These are phyloP conservation scores for Pandion haliaetus DNA, from an alignment of 2,113 vertebrate species.

Conservation along the genomic window DNA sequence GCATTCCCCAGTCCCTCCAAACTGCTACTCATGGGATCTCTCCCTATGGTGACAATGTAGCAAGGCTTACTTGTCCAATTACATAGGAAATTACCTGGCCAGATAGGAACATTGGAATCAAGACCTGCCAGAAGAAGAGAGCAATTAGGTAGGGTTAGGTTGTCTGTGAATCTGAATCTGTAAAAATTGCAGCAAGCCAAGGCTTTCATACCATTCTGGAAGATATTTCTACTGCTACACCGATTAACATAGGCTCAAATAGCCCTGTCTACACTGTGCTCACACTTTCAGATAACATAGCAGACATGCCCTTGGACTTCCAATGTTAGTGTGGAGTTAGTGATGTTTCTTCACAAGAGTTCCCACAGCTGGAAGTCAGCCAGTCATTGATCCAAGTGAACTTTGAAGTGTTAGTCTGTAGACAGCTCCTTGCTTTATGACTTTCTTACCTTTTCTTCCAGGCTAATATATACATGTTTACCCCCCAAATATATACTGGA, in stretches of 20 bases:
- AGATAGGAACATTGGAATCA: background rate
- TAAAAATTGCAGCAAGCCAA: background rate
- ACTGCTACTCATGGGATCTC: background rate
- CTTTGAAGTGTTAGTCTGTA: background rate
- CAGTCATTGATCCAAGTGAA: background rate
- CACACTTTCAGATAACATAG: background rate
- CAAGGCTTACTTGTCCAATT: background rate
- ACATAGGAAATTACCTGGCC: background rate
- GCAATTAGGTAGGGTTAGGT: background rate
- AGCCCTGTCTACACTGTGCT: background rate
- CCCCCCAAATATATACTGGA: background rate
- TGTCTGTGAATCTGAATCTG: background rate
- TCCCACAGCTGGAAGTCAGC: background rate
- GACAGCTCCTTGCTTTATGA: background rate
- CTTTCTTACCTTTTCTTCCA: background rate
- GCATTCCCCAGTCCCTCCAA: background rate
- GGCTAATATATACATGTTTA: background rate
- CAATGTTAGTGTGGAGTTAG: background rate
- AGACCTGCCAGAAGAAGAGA: background rate
- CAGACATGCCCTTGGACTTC: background rate
- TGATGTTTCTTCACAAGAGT: background rate
- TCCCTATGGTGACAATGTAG: background rate
- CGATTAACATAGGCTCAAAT: background rate
- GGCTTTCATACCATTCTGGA: background rate
- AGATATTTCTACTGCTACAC: background rate